A percentile compares a stretch with the other conserved stretches of the same genome.
phyloP scores from a whole-genome alignment of 2,888 invertebrate species.

The Tetragnatha montana region DNA sequence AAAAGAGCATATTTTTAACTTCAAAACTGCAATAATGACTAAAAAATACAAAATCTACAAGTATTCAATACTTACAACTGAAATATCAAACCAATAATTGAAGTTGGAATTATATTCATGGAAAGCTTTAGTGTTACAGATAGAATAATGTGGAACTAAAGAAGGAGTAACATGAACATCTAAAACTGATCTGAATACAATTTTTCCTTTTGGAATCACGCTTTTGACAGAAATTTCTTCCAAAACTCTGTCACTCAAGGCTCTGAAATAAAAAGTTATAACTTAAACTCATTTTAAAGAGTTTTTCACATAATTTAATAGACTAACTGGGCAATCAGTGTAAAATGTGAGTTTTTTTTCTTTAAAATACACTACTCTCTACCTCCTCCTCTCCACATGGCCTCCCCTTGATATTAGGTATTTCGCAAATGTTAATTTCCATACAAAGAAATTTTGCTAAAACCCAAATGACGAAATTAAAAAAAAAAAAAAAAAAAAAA shows the following conservation, averaged over 20 bases:
- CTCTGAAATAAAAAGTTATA: not conserved
- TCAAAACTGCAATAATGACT: not conserved
- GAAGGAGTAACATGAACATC: constrained; percentile 22
- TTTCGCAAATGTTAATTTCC: too few relatives aligned
- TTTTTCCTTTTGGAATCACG: not conserved
- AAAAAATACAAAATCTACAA: not conserved
- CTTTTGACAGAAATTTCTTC: not conserved
- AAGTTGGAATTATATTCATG: constrained; percentile 5
- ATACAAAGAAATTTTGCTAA: too few relatives aligned
- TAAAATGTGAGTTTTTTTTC: too few relatives aligned
- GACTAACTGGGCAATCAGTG: too few relatives aligned
- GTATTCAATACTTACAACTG: constrained; percentile 17
- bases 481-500: too few relatives aligned
- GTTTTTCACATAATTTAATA: too few relatives aligned
- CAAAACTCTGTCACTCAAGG: constrained; percentile 13
- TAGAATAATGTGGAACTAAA: constrained; percentile 28
- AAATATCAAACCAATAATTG: constrained; percentile 41
- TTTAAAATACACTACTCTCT: too few relatives aligned
- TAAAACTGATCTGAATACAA: constrained; percentile 8
- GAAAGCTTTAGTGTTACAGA: not conserved
- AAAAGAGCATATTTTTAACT: not conserved
- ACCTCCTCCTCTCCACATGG: too few relatives aligned
- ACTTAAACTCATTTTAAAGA: not conserved
- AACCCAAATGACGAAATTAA: too few relatives aligned
- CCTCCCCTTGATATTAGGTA: too few relatives aligned